Percentiles rank a stretch among this genome's conserved stretches.
These are phyloP conservation scores for Aphelocoma coerulescens DNA, from an alignment of 2,113 vertebrate species.

Conservation along the genomic window DNA sequence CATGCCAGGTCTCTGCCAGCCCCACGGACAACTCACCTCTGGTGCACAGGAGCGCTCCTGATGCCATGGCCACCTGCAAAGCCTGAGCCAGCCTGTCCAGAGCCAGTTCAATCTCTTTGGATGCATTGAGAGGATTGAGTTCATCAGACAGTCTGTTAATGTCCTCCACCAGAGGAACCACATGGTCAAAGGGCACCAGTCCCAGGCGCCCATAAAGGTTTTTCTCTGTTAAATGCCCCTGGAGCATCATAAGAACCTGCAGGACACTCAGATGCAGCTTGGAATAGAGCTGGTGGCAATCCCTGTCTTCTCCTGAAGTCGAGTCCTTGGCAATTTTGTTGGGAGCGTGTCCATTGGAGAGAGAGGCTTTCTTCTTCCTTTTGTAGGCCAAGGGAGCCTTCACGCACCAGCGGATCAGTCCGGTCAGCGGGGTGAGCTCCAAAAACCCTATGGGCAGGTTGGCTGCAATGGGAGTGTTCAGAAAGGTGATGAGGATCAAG, in stretches of 20 bases:
- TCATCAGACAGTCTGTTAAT: conserved; percentile 83
- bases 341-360: conserved; percentile 70
- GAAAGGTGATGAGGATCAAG: conserved; percentile 89
- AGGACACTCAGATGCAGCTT: conserved; percentile 93
- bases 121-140: conserved; percentile 79
- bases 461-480: conserved; percentile 88
- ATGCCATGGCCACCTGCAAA: conserved; percentile 93
- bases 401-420: conserved; percentile 92
- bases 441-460: conserved; percentile 87
- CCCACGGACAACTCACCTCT: conserved; percentile 73
- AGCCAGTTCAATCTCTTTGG: conserved; percentile 85
- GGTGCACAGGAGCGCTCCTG: conserved; percentile 89
- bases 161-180: conserved; percentile 88
- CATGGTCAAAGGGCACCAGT: conserved; percentile 86
- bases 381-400: conserved; percentile 89
- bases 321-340: conserved; percentile 64
- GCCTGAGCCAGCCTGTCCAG: conserved; percentile 93
- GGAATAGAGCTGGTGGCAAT: conserved; percentile 82
- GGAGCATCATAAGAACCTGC: conserved; percentile 88
- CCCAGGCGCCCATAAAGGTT: conserved; percentile 90
- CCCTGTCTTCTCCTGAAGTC: conserved; percentile 20
- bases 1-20: background rate
- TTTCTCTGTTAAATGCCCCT: conserved; percentile 90
- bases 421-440: conserved; percentile 88
- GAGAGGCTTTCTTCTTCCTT: conserved; percentile 73